phyloP scores from a whole-genome alignment of 1,140 invertebrate species.

The Thaumatotibia leucotreta region DNA sequence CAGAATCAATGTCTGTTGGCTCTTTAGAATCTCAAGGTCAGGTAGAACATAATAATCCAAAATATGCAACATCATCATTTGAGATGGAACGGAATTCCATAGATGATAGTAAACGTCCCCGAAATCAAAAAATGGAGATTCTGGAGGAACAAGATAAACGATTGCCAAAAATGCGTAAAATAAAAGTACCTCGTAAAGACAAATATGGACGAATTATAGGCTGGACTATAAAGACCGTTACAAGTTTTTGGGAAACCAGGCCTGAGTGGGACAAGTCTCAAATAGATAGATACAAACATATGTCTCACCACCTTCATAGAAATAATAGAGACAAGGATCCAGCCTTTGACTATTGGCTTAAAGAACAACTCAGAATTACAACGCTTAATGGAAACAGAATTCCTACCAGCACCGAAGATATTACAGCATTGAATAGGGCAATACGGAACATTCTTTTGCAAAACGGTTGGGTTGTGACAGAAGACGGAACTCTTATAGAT shows the following conservation, averaged over 20 bases:
- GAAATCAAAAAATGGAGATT: neutral
- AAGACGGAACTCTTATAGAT: constrained; percentile 27
- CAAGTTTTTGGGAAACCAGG: neutral
- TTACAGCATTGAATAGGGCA: constrained; percentile 22
- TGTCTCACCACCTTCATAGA: neutral
- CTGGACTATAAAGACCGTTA: neutral
- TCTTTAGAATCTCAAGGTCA: neutral
- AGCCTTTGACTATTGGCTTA: constrained; percentile 33
- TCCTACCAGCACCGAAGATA: constrained; percentile 17
- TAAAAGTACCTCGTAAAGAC: neutral
- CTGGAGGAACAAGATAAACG: neutral
- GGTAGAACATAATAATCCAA: neutral
- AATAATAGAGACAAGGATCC: neutral
- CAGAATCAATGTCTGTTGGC: neutral
- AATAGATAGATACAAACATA: neutral
- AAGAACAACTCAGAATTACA: constrained; percentile 20
- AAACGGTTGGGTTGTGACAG: constrained; percentile 26
- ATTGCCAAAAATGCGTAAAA: neutral
- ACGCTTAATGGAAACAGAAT: neutral
- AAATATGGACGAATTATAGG: neutral
- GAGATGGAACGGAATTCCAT: neutral
- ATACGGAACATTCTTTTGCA: constrained; percentile 19
- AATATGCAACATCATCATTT: neutral
- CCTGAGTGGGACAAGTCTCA: neutral
- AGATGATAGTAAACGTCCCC: neutral